Percentiles rank a stretch among this genome's conserved stretches.
Conservation (phyloP, 2,797 vertebrate genomes). For the Ctenochaetus hawaiiensis region DNA sequence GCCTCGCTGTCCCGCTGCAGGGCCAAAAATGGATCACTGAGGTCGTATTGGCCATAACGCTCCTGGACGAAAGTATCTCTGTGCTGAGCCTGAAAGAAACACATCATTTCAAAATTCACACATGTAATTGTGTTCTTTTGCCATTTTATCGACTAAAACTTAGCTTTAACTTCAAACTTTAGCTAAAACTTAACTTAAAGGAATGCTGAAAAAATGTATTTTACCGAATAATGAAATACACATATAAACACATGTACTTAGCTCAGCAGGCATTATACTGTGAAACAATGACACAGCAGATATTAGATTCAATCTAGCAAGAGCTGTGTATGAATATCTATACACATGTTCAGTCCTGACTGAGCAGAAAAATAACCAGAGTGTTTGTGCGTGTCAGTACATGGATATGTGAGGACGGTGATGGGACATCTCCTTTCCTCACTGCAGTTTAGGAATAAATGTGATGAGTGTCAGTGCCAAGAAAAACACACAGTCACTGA, state of each 20-base stretch:
- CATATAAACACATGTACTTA: not conserved
- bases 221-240: not conserved
- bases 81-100: conserved; percentile 89
- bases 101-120: conserved; percentile 26
- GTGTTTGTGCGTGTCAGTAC: conserved; percentile 22
- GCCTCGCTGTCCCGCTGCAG: conserved; percentile 95
- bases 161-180: too few relatives aligned
- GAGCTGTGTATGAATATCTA: not conserved
- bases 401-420: conserved; percentile 16
- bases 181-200: not conserved
- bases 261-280: not conserved
- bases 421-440: conserved; percentile 17
- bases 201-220: not conserved
- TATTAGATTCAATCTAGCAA: not conserved
- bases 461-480: conserved; percentile 36
- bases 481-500: conserved; percentile 44
- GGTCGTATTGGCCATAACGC: conserved; percentile 95
- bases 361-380: conserved; percentile 8
- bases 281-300: not conserved
- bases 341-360: conserved; percentile 17
- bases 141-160: not conserved
- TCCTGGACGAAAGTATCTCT: conserved; percentile 95
- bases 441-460: conserved; percentile 37
- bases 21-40: conserved; percentile 95
- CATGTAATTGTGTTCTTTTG: conserved; percentile 1